A percentile compares a stretch with the other conserved stretches of the same genome.
These are phyloP conservation scores for Pardalotus punctatus DNA, from an alignment of 2,113 vertebrate genomes.

Conservation along the genomic window DNA sequence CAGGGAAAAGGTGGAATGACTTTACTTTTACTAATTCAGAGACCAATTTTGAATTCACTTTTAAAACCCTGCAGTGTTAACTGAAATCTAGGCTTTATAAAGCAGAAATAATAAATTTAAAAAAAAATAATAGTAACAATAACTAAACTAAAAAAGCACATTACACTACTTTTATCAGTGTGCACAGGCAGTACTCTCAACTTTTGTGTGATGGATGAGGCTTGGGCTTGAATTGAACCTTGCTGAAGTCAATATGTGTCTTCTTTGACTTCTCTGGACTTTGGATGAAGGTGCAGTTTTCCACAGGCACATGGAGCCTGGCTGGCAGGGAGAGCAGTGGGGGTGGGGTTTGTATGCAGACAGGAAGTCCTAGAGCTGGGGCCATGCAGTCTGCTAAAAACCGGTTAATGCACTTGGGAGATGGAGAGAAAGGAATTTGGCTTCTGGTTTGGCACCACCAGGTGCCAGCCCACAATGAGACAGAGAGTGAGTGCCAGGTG, in stretches of 20 bases:
- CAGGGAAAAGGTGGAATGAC: neutral
- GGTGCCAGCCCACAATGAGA: neutral
- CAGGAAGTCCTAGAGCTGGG: neutral
- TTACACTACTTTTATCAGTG: neutral
- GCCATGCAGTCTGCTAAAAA: neutral
- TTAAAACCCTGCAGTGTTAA: neutral
- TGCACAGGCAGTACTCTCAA: neutral
- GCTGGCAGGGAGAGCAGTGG: neutral
- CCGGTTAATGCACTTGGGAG: neutral
- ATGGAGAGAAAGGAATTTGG: neutral
- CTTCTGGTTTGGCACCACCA: neutral
- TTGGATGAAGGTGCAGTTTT: neutral
- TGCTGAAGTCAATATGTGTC: neutral
- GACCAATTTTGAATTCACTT: neutral
- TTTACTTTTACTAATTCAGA: neutral
- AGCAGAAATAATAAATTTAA: neutral
- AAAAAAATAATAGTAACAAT: neutral
- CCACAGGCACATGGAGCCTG: neutral
- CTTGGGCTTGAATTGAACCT: neutral
- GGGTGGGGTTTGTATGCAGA: neutral
- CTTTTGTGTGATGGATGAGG: neutral
- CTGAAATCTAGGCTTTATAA: neutral
- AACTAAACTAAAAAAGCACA: neutral
- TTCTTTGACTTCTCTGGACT: neutral
- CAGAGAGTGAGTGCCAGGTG: neutral